Evolutionary conservation across 2,113 vertebrate genomes (phyloP), one percentile per base, ranked within the genome.

Genomic region (Ciconia maguari): DNA sequence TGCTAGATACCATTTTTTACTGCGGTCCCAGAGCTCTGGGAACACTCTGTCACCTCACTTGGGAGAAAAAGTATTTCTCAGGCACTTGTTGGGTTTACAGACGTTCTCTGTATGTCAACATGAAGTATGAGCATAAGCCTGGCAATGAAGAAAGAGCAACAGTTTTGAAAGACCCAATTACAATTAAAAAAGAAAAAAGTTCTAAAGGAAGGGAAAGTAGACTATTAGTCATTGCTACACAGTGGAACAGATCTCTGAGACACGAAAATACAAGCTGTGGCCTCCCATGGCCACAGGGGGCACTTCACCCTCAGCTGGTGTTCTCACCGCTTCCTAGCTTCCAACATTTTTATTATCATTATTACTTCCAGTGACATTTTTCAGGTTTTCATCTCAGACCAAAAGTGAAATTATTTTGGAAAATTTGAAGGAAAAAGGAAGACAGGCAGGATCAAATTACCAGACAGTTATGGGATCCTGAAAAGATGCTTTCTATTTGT

Each of bases 401-500:
- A 76, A 69, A 87, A 71, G 41, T 51, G 57, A 89, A 94, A 79
- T 84, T 46, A 46, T 32, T 69, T 51, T 58, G 29, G 36, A 80
- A 88, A 91, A 84, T 58, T 14, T 54, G 61, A 79, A 93, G 68
- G 38, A 41, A 89, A 74, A 89, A 57, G 55, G 65, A 91, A 84
- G 58, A 54, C 21, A 62, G 58, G 66, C 22, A 62, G 58, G 46
- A 85, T 69, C 46, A 79, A 85, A 79, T 58, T 80, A 69, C n/a
- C 70, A 74, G 55, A 24, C 22, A 94, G 21, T 62, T 88, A 69
- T 0, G 1, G 16, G 11, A 79, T 89, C 74, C 46, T 66, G 29
- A 68, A 69, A 94, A 91, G 66, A 83, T 61, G 18, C 62, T 92
- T 92, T 94, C 87, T 89, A 14, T 89, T 94, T 93, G 36, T 69